Percentiles rank a stretch among this genome's conserved stretches.
Evolutionary conservation across 2,113 vertebrate genomes (phyloP).

Genomic region (Marmota monax): DNA sequence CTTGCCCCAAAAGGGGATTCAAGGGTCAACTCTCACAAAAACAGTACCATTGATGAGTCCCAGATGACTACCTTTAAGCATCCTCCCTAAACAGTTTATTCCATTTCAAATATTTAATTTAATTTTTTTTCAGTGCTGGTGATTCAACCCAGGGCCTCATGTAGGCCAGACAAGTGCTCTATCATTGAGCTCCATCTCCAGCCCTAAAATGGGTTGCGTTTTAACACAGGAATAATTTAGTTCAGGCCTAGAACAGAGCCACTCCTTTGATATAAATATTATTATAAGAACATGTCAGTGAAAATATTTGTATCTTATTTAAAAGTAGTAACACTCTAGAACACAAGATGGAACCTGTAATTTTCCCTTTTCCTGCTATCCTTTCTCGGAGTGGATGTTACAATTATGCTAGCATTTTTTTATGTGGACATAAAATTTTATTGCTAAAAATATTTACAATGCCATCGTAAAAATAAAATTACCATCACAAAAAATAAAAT

Average conservation of each 20-base stretch:
- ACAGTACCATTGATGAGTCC: not conserved
- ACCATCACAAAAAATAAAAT: too few species aligned
- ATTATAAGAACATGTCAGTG: not conserved
- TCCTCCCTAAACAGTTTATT: not conserved
- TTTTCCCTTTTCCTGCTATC: not conserved
- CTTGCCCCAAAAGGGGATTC: not conserved
- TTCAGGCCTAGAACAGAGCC: constrained; percentile 10
- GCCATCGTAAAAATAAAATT: too few species aligned
- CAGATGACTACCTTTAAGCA: not conserved
- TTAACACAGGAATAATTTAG: constrained; percentile 11
- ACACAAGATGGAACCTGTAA: not conserved
- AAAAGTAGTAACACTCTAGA: not conserved
- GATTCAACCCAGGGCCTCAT: too few species aligned
- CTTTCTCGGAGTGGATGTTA: not conserved
- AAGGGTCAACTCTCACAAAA: not conserved
- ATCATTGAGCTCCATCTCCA: too few species aligned
- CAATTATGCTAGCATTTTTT: not conserved
- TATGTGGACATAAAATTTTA: too few species aligned
- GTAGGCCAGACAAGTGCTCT: too few species aligned
- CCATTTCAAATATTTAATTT: not conserved
- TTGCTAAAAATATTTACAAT: too few species aligned
- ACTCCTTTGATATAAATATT: not conserved
- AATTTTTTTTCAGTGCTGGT: too few species aligned
- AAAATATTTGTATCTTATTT: not conserved
- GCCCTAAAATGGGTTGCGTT: not conserved